A percentile compares a stretch with the other conserved stretches of the same genome.
phyloP scores from a whole-genome alignment of 2,113 vertebrate species.

The Phalacrocorax aristotelis region DNA sequence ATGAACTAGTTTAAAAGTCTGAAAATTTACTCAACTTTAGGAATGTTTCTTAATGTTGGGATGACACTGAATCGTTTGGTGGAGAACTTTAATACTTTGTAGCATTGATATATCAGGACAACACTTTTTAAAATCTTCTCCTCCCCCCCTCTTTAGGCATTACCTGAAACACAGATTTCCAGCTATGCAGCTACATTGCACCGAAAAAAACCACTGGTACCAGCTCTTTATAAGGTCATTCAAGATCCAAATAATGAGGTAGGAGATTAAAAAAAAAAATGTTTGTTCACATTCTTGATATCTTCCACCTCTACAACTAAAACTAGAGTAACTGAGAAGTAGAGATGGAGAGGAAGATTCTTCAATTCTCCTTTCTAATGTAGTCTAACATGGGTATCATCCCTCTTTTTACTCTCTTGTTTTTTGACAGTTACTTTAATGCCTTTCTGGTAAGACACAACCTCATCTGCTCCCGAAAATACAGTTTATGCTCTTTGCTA shows the following conservation, averaged over 20 bases:
- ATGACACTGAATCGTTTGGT: not conserved
- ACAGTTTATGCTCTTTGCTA: not conserved
- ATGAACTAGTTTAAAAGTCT: not conserved
- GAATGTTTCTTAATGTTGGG: not conserved
- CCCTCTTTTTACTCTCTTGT: not conserved
- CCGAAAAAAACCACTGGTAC: slow-evolving; percentile 89
- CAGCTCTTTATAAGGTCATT: slow-evolving; percentile 94
- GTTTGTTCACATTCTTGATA: not conserved
- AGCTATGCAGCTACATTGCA: slow-evolving; percentile 92
- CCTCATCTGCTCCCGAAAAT: not conserved
- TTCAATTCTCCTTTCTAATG: not conserved
- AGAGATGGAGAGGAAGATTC: not conserved
- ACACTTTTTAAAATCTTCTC: not conserved
- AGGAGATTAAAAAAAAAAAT: slow-evolving; percentile 8
- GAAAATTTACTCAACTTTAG: not conserved
- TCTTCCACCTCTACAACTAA: not conserved
- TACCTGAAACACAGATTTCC: slow-evolving; percentile 92
- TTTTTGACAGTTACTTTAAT: not conserved
- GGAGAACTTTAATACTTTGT: not conserved
- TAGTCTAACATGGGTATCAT: not conserved
- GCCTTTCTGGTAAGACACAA: not conserved
- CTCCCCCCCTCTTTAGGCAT: slow-evolving; percentile 73
- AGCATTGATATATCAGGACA: not conserved
- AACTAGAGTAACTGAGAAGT: not conserved
- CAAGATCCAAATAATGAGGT: slow-evolving; percentile 96